A percentile compares a stretch with the other conserved stretches of the same genome.
phyloP scores from a whole-genome alignment of 2,113 vertebrate species.

The Oreochromis aureus region DNA sequence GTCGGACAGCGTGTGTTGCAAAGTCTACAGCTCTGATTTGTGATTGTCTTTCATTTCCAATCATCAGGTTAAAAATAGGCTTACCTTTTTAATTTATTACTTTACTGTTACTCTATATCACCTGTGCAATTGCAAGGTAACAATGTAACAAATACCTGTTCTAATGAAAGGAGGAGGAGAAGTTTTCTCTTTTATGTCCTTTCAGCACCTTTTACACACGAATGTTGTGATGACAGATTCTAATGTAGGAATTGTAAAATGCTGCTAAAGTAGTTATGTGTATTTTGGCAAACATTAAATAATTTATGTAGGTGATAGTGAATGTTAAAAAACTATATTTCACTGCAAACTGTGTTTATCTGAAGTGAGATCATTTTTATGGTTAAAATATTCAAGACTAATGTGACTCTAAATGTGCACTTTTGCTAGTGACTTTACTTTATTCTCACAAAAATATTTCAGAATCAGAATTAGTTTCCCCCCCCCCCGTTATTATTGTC shows the following conservation, averaged over 20 bases:
- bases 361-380: neutral
- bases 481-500: neutral
- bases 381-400: neutral
- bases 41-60: neutral
- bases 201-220: neutral
- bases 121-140: neutral
- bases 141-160: neutral
- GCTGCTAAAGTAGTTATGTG: neutral
- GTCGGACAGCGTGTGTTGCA: neutral
- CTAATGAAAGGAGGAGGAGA: neutral
- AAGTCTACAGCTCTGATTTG: neutral
- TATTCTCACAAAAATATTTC: neutral
- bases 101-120: neutral
- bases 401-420: neutral
- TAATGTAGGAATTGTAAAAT: neutral
- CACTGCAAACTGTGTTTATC: neutral
- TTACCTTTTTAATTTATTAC: neutral
- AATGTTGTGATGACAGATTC: neutral
- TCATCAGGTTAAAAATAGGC: neutral
- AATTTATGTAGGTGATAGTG: neutral
- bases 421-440: neutral
- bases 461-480: fast-evolving
- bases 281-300: neutral
- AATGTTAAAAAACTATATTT: neutral
- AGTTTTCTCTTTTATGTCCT: neutral